Base-by-base conservation (phyloP, 2,113 vertebrate species). In the Leptodactylus fuscus region DNA sequence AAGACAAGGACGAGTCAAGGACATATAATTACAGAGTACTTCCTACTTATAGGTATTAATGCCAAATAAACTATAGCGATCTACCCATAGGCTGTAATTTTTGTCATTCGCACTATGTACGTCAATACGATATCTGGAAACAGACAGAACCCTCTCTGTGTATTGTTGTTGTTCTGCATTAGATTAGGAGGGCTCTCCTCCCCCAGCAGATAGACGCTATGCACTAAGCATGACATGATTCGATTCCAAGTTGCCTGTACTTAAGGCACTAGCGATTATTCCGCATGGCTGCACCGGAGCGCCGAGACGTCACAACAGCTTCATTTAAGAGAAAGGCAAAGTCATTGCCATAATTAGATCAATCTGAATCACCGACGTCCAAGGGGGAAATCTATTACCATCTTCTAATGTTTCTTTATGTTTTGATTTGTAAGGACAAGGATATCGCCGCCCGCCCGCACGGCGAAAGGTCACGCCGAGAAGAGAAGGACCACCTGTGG, bases 261-360 rank as follows among this genome's bases (percentile, higher is more conserved):
- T 36, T 73, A 36, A 38, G 51, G 51, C 53, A 83, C 24, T 34
- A 34, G 70, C 71, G 76, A 83, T 84, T 84, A 84, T 84, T 65
- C 82, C 73, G 71, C 55, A 65, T 49, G 53, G 27, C 55, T 76
- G 71, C 82, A 10, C 24, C 36, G 75, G 69, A 18, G 69, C 49
- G 15, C 36, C 2, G 34, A 32, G 71, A 84, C 53, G 38, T 22
- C 51, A 62, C 32, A 62, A n/a, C 38, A 2, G 55, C 36, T 65
- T 36, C n/a, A 46, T 62, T 62, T 41, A 75, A 41, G 29, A 34
- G 48, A 70, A 4, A 38, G 46, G 62, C 51, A 62, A 83, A 75
- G 82, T 11, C 36, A 44, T 76, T 65, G 18, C 20, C 82, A 76
- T 48, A 53, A 71, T 51, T 9, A 51, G 32, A 73, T 24, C n/a